Evolutionary conservation across 1,140 invertebrate species (phyloP), one percentile per base, ranked within the genome.

Genomic region (Globodera ellingtonae): DNA sequence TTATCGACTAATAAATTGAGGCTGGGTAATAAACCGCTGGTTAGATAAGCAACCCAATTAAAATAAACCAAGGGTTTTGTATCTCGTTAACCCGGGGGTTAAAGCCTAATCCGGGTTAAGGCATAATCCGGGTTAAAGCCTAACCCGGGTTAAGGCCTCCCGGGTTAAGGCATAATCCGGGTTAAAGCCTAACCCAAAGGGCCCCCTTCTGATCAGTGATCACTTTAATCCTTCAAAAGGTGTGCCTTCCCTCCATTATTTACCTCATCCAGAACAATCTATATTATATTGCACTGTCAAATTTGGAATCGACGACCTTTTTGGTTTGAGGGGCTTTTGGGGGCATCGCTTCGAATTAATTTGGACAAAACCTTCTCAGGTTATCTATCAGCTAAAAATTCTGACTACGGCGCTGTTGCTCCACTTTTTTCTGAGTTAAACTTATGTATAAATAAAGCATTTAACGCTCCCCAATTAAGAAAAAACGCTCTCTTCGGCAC

Each of bases 391-490:
- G 76, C 82, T 88, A 78, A 88, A 88, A 76, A 88, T 88, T 50
- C 82, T 88, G 48, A 89, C 87, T 21, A 88, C 87, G n/a, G 87
- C 87, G 7, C 46, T 89, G 0, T 78, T 89, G 69, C 79, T 89
- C 52, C 75, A 81, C 35, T 67, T 88, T 47, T 47, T 88, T 46
- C 80, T 88, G 47, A 86, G 87, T 75, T 84, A 65, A 82, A 84
- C 35, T 35, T 35, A 35, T 35, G 3, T 2, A 35, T 35, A 35
- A 35, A 35, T 35, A 35, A 35, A 35, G 3, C 35, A 35, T 35
- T 35, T 35, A 35, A 35, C 35, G 35, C 24, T 35, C 85, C 62
- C 84, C 87, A 24, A 66, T 70, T 70, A 13, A 70, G 67, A 46
- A 44, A 77, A 77, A 69, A 21, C 9, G 48, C 65, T 77, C 47